phyloP scores from a whole-genome alignment of 1,140 invertebrate species.

The Brachionus rotundiformis region DNA sequence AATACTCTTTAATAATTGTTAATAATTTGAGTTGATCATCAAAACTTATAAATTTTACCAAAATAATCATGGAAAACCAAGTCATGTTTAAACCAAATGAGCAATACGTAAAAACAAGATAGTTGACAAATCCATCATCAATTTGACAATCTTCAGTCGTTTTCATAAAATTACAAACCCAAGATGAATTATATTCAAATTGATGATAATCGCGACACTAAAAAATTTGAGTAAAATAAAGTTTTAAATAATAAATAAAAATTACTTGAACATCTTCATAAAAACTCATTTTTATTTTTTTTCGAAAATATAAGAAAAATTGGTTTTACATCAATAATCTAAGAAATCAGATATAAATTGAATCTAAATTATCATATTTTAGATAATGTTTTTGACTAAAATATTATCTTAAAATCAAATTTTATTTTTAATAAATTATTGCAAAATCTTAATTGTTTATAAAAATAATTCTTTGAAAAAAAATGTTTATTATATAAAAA shows the following conservation, averaged over 20 bases:
- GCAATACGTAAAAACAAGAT: conserved; percentile 64
- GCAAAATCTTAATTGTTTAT: not conserved
- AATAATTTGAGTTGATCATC: not conserved
- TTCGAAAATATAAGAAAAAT: not conserved
- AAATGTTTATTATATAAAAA: too few species aligned
- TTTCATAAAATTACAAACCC: conserved; percentile 62
- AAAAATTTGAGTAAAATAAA: not conserved
- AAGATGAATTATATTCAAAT: conserved; percentile 53
- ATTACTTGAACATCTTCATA: conserved; percentile 23
- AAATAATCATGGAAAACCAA: conserved; percentile 57
- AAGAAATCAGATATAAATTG: too few species aligned
- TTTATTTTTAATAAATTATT: not conserved
- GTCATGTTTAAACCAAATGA: conserved; percentile 56
- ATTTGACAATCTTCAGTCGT: conserved; percentile 60
- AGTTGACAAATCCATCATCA: conserved; percentile 63
- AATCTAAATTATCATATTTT: too few species aligned
- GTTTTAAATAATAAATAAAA: not conserved
- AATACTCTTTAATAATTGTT: conserved; percentile 58
- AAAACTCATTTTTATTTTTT: not conserved
- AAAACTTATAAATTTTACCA: conserved; percentile 55
- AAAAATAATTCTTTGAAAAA: too few species aligned
- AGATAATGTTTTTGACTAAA: too few species aligned
- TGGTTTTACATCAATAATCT: not conserved
- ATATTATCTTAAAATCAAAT: too few species aligned
- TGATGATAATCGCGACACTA: conserved; percentile 60